These are phyloP conservation scores for Hemithea aestivaria DNA, from an alignment of 2,888 invertebrate species.

Conservation along the genomic window DNA sequence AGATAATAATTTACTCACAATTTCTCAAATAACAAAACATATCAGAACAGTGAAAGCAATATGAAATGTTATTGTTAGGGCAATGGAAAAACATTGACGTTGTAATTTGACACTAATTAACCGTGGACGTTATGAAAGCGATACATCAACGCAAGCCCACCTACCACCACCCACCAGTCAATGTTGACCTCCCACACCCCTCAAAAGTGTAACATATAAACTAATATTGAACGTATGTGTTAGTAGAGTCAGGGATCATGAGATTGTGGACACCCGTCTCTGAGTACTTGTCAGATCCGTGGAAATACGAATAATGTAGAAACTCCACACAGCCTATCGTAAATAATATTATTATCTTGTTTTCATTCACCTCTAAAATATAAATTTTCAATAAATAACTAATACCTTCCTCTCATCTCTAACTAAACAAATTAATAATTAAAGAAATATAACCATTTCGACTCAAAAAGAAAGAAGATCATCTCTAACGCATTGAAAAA, in stretches of 20 bases:
- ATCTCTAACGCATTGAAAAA: too few relatives aligned
- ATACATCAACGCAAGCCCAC: conserved; percentile 67
- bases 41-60: neutral
- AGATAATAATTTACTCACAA: too few relatives aligned
- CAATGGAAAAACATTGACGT: conserved; percentile 56
- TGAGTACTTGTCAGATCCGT: conserved; percentile 65
- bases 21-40: too few relatives aligned
- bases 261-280: conserved; percentile 44
- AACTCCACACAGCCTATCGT: too few relatives aligned
- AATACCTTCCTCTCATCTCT: too few relatives aligned
- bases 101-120: conserved; percentile 73
- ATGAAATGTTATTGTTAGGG: conserved; percentile 18
- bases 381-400: too few relatives aligned
- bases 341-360: too few relatives aligned
- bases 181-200: conserved; percentile 33
- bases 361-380: too few relatives aligned
- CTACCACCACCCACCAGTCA: conserved; percentile 45
- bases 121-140: conserved; percentile 65
- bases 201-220: conserved; percentile 20
- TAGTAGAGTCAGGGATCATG: conserved; percentile 34
- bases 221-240: conserved; percentile 21
- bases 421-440: too few relatives aligned
- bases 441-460: too few relatives aligned
- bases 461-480: too few relatives aligned
- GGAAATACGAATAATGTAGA: too few relatives aligned